Evolutionary conservation across 2,888 invertebrate genomes (phyloP).

Genomic region (Pachliopta kotzebuea): DNA sequence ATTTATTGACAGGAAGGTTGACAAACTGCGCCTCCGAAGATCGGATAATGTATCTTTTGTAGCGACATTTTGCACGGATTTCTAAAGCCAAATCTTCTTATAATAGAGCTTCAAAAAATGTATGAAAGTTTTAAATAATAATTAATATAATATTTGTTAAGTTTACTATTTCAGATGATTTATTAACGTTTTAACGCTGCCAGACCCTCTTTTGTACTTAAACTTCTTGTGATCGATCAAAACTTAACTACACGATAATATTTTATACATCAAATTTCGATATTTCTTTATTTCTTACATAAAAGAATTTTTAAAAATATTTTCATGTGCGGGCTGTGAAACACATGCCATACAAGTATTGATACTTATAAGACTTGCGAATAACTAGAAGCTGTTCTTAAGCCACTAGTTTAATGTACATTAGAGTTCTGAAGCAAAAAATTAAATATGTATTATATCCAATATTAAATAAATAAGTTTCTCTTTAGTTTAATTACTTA

Average conservation of each 20-base stretch:
- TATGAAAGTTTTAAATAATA: not conserved
- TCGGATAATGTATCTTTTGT: constrained; percentile 1
- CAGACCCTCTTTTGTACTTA: too few species aligned
- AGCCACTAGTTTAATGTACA: not conserved
- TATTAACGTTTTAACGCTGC: too few species aligned
- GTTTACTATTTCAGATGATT: too few species aligned
- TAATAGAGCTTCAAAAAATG: not conserved
- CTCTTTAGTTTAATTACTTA: not conserved
- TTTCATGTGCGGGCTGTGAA: too few species aligned
- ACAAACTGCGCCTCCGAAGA: constrained; percentile 2
- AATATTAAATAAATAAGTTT: not conserved
- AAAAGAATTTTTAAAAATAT: too few species aligned
- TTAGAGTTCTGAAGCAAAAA: not conserved
- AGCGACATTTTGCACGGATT: not conserved
- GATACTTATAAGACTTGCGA: not conserved
- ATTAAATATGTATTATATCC: not conserved
- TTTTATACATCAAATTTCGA: too few species aligned
- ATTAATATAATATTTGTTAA: not conserved
- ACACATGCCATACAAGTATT: not conserved
- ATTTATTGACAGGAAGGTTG: constrained; percentile 22
- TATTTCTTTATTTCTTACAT: too few species aligned
- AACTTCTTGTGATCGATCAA: too few species aligned
- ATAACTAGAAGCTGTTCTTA: not conserved
- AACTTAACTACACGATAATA: too few species aligned
- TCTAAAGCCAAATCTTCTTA: not conserved